These are phyloP conservation scores for Falco columbarius DNA, from an alignment of 2,797 vertebrate species.

Conservation along the genomic window DNA sequence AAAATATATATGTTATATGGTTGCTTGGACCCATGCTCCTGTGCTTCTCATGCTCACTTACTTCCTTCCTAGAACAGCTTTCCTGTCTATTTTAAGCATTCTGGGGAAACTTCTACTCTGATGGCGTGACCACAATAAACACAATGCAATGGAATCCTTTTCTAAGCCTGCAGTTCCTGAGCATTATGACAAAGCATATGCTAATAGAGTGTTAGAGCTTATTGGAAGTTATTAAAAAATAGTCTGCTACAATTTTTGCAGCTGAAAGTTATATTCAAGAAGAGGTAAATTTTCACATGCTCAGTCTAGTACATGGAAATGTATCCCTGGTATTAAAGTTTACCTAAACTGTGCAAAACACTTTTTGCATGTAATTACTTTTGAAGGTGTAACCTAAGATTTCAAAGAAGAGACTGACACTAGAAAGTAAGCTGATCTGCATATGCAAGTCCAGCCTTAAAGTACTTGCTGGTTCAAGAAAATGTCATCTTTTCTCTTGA, in stretches of 20 bases:
- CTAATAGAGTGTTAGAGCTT: neutral
- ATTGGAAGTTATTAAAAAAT: slow-evolving; percentile 2
- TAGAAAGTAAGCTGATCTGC: neutral
- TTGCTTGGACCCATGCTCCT: neutral
- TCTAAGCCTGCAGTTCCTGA: neutral
- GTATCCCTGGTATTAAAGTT: neutral
- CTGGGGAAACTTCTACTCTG: neutral
- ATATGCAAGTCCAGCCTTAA: neutral
- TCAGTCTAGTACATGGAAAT: neutral
- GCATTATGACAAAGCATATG: neutral
- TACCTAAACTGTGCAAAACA: neutral
- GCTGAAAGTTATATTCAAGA: neutral
- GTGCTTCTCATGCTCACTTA: neutral
- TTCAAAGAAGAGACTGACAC: neutral
- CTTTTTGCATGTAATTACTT: neutral
- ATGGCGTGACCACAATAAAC: neutral
- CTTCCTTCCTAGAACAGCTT: neutral
- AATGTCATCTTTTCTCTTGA: neutral
- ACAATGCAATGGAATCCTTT: neutral
- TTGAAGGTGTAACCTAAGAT: neutral
- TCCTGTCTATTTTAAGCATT: neutral
- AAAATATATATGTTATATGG: neutral
- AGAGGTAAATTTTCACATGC: neutral
- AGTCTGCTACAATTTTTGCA: neutral
- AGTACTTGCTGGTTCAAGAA: neutral